A percentile compares a stretch with the other conserved stretches of the same genome.
These are phyloP conservation scores for Centropus bengalensis DNA, from an alignment of 2,113 vertebrate species.

Conservation along the genomic window DNA sequence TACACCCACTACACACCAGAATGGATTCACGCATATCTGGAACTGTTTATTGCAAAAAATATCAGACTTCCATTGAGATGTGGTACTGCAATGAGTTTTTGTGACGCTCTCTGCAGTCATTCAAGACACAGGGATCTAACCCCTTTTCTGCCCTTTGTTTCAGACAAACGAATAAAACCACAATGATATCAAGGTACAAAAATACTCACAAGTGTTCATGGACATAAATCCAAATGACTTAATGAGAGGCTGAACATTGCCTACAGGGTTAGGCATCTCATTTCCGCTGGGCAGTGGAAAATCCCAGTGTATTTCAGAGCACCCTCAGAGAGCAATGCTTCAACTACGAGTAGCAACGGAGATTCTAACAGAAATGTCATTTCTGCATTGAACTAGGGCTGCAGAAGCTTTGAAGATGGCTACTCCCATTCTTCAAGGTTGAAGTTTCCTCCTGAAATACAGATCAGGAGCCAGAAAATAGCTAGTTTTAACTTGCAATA, in stretches of 20 bases:
- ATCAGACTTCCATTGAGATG: not conserved
- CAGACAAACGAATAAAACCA: not conserved
- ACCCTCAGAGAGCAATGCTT: not conserved
- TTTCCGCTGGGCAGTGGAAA: too few species aligned
- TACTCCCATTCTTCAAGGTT: not conserved
- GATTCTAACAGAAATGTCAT: not conserved
- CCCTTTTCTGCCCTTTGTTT: not conserved
- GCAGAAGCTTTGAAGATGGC: too few species aligned
- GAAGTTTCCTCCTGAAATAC: not conserved
- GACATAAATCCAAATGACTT: not conserved
- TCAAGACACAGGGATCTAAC: not conserved
- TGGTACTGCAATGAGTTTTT: not conserved
- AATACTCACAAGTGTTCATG: not conserved
- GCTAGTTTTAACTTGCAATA: not conserved
- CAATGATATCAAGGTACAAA: not conserved
- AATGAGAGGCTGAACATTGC: not conserved
- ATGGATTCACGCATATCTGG: not conserved
- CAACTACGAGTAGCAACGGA: too few species aligned
- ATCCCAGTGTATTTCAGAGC: too few species aligned
- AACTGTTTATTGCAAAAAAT: not conserved
- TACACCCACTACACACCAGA: not conserved
- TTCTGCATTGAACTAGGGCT: not conserved
- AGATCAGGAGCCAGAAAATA: not conserved
- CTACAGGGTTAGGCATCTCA: not conserved
- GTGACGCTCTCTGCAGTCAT: not conserved